A percentile compares a stretch with the other conserved stretches of the same genome.
Conservation (phyloP, 53 echinoderm and acorn worm genomes). For the Stichopus horrens region DNA sequence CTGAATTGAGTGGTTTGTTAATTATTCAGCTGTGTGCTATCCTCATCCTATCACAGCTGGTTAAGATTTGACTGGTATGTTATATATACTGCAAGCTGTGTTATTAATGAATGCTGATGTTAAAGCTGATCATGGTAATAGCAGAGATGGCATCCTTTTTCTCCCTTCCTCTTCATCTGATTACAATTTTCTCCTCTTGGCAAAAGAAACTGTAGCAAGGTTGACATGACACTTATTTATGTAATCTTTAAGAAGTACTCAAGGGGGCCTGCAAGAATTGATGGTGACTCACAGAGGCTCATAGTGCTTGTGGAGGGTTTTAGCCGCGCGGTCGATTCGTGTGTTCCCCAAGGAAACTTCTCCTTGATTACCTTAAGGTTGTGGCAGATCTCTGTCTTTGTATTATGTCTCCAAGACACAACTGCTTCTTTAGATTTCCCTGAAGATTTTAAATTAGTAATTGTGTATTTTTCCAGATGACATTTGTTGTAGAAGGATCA, state of each 20-base stretch:
- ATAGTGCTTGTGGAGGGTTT: not conserved
- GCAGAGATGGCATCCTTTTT: not conserved
- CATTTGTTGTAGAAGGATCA: slow-evolving; percentile 21
- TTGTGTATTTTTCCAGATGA: slow-evolving; percentile 43
- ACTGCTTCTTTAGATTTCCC: slow-evolving; percentile 21
- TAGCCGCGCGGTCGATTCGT: not conserved
- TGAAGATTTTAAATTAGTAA: slow-evolving; percentile 35
- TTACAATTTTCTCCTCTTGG: slow-evolving; percentile 12
- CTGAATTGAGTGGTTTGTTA: no score
- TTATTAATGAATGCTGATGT: no score
- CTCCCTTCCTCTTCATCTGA: not conserved
- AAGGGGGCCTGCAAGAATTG: slow-evolving; percentile 39
- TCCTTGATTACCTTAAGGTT: slow-evolving; percentile 27
- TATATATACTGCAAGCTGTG: no score
- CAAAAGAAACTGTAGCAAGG: not conserved
- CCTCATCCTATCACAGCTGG: no score
- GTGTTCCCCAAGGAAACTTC: not conserved
- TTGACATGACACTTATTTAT: slow-evolving; percentile 42
- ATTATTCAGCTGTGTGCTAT: no score
- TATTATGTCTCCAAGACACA: slow-evolving; percentile 2
- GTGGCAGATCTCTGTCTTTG: slow-evolving; percentile 11
- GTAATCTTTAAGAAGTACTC: slow-evolving; percentile 6
- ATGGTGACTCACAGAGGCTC: slow-evolving; percentile 39
- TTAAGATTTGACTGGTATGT: no score
- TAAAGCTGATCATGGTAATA: not conserved